These are phyloP conservation scores for Noctuana brunneofusca DNA, from an alignment of 2,888 invertebrate genomes.

Conservation along the genomic window DNA sequence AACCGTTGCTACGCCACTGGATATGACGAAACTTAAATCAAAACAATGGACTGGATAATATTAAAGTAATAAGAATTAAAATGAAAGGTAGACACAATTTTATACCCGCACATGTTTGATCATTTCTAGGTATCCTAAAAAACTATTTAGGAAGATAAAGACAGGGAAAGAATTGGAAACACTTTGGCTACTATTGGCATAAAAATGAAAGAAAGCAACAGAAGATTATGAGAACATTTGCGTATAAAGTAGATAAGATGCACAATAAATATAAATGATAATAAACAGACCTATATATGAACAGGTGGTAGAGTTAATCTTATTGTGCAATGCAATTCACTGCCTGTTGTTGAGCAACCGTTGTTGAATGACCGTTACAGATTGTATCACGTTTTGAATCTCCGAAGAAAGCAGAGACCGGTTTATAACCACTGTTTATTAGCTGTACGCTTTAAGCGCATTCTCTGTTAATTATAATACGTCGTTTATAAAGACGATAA, in stretches of 20 bases:
- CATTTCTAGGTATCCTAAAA: no score
- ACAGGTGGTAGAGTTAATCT: conserved; percentile 5
- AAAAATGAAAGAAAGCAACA: no score
- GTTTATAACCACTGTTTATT: conserved; percentile 21
- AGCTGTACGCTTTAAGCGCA: conserved; percentile 10
- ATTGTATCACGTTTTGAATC: conserved; percentile 23
- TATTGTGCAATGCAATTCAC: conserved; percentile 19
- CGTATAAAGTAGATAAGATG: not conserved
- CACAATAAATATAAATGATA: not conserved
- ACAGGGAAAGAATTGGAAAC: no score
- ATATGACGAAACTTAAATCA: no score
- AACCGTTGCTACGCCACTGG: no score
- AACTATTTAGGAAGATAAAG: no score
- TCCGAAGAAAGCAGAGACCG: conserved; percentile 32
- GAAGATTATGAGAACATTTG: no score
- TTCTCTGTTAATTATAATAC: conserved; percentile 16
- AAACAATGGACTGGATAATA: no score
- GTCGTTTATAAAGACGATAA: conserved; percentile 11
- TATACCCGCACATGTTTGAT: no score
- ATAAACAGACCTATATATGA: not conserved
- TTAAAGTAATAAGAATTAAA: no score
- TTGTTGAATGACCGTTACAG: conserved; percentile 32
- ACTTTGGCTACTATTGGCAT: no score
- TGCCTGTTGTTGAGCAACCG: conserved; percentile 14
- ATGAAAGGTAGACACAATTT: no score